Evolutionary conservation across 2,113 vertebrate species (phyloP), one percentile per base, ranked within the genome.

Genomic region (Thunnus maccoyii): DNA sequence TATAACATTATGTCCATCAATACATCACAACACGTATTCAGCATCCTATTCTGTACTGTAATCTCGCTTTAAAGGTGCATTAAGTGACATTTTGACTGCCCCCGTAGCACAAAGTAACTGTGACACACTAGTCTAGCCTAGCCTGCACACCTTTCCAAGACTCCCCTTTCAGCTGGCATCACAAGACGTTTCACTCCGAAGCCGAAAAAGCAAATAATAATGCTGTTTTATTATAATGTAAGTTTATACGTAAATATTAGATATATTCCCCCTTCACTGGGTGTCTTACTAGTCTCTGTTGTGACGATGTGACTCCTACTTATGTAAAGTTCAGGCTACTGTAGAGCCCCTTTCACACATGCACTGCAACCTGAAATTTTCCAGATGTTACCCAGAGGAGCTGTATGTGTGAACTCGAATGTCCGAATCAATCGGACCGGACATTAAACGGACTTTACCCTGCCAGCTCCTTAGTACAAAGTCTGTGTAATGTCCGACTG

Each of bases 1-100:
- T 76, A 71, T 71, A 86, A 72, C 60, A 71, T 72, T 44, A 72
- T 81, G 63, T 85, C 90, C 84, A 79, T 86, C 69, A 90, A 79
- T 81, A 89, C 73, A 89, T 82, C 72, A 86, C 80, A 84, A 91
- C 78, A 90, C 62, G 47, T 67, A 90, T 58, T 85, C 69, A 72
- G 58, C 73, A 77, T 79, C 47, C 82, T 86, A 87, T 30, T 71
- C 80, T 78, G 64, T 44, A 83, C 27, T 72, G 17, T 61, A 65
- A 86, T 73, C 30, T 84, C 58, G 15, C 76, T 77, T 76, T 67
- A 82, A 77, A 88, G 61, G 68, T 83, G 78, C 63, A 48, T 84
- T 36, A 72, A 57, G 76, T 83, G 67, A 83, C 27, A 20, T 17
- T 66, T 76, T 72, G 78, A 41, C 70, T 78, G 74, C 67, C 52